These are phyloP conservation scores for Virgularia gustaviana DNA, from an alignment of 92 coral and sea anemone species.

Conservation along the genomic window DNA sequence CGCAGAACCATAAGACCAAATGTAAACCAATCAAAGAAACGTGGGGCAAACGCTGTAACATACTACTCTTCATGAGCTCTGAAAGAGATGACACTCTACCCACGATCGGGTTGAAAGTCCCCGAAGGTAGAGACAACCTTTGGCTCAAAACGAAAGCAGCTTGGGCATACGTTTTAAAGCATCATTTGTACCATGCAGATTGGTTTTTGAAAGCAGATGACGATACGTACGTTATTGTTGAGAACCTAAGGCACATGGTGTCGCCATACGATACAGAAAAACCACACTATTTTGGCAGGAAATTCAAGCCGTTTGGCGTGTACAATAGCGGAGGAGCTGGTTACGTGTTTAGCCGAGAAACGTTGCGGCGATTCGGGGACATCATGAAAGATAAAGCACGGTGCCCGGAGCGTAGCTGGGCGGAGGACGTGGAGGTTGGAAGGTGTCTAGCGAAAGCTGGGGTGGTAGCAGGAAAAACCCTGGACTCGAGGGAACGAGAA, in stretches of 20 bases:
- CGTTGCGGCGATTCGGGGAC: conserved; percentile 67
- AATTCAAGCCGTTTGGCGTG: conserved; percentile 69
- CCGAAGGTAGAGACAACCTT: conserved; percentile 70
- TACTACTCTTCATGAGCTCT: conserved; percentile 82
- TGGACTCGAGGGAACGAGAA: conserved; percentile 70
- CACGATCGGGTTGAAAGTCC: conserved; percentile 66
- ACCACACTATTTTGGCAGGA: conserved; percentile 75
- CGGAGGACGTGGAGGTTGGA: conserved; percentile 88
- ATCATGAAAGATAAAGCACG: conserved; percentile 59
- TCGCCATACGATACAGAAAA: conserved; percentile 63
- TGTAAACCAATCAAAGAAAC: conserved; percentile 87
- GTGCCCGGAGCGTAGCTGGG: conserved; percentile 62
- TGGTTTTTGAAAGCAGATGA: conserved; percentile 94
- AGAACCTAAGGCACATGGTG: conserved; percentile 68
- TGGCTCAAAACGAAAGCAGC: conserved; percentile 92
- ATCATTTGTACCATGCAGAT: conserved; percentile 77
- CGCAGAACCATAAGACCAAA: conserved; percentile 54
- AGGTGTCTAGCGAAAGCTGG: conserved; percentile 65
- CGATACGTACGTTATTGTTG: conserved; percentile 75
- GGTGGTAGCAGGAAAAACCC: conserved; percentile 65
- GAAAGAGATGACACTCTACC: conserved; percentile 64
- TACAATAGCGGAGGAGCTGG: conserved; percentile 96
- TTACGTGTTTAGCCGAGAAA: conserved; percentile 79
- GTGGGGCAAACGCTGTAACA: conserved; percentile 86
- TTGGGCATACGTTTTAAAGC: conserved; percentile 71